Base-by-base conservation (phyloP, 2,797 vertebrate species). In the Sebastiscus tertius region DNA sequence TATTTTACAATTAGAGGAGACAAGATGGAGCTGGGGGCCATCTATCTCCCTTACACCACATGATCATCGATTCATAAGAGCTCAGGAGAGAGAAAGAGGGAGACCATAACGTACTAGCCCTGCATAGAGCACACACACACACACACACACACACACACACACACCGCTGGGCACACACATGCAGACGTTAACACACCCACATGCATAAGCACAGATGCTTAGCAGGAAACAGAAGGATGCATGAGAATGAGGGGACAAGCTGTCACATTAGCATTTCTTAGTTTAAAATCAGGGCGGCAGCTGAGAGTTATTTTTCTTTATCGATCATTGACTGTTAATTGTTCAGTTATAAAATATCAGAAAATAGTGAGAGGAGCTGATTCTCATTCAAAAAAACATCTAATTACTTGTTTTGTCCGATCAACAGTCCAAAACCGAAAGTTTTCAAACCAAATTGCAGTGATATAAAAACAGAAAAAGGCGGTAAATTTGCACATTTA, bases 1-100 rank as follows among this genome's bases (percentile, higher is more conserved):
- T 99, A 99, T 98, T 99, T 99, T 99, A 99, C 98, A 98, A 99
- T 99, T 99, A 99, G 97, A 98, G 97, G 95, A 98, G 98, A 98
- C 98, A 99, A 97, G 98, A 97, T 96, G 97, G 97, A 97, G 97
- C 97, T 97, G 95, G 96, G 95, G 97, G 96, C 97, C 97, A 99
- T 99, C 98, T 97, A 99, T 99, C 98, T 99, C 97, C 97, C 98
- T 99, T 99, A 99, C 96, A 97, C 97, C 97, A 97, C 97, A 97
- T 97, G 97, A 99, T 99, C 98, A 99, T 98, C 97, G 97, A 99
- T 99, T 98, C 98, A 99, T 99, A 98, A 98, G 90, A 93, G 97
- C 96, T 95, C 95, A 96, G 96, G 96, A 95, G 96, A 96, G 96
- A 94, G 96, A 97, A 83, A 68, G 72, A 76, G 84, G 86, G 82